Percentiles rank a stretch among this genome's conserved stretches.
These are phyloP conservation scores for Drosophila gunungcola DNA, from an alignment of 1,140 invertebrate genomes.

Conservation along the genomic window DNA sequence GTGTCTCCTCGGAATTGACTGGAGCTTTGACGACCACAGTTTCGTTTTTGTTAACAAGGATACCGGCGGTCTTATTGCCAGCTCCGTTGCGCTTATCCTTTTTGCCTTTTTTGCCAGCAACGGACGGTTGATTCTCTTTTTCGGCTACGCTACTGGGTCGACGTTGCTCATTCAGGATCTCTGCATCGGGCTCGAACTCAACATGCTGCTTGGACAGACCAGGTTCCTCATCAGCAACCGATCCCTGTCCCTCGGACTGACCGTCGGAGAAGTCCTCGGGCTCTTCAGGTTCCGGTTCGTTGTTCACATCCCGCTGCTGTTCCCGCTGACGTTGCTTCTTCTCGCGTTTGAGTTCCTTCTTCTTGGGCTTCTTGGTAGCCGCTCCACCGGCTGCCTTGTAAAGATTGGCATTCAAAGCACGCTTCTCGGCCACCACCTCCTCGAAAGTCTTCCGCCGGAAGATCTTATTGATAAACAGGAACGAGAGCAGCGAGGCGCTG, in stretches of 20 bases:
- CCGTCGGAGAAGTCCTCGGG: slow-evolving; percentile 80
- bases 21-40: slow-evolving; percentile 84
- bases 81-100: slow-evolving; percentile 83
- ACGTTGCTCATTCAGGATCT: slow-evolving; percentile 67
- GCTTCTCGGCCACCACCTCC: slow-evolving; percentile 81
- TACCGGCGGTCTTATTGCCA: slow-evolving; percentile 69
- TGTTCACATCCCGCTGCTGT: slow-evolving; percentile 63
- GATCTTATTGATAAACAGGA: slow-evolving; percentile 83
- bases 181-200: slow-evolving; percentile 84
- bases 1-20: slow-evolving; percentile 60
- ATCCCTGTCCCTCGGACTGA: slow-evolving; percentile 75
- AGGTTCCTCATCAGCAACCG: slow-evolving; percentile 62
- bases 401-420: slow-evolving; percentile 77
- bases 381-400: slow-evolving; percentile 65
- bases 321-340: slow-evolving; percentile 76
- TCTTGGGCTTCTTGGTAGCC: slow-evolving; percentile 69
- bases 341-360: slow-evolving; percentile 80
- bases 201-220: slow-evolving; percentile 82
- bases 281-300: slow-evolving; percentile 57
- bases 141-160: slow-evolving; percentile 71
- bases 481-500: slow-evolving; percentile 78
- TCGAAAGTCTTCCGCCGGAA: slow-evolving; percentile 83
- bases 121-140: slow-evolving; percentile 60
- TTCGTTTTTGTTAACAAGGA: slow-evolving; percentile 89
- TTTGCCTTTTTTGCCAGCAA: slow-evolving; percentile 84